Evolutionary conservation across 2,888 invertebrate species (phyloP), one percentile per base, ranked within the genome.

Genomic region (Amaurobius ferox): DNA sequence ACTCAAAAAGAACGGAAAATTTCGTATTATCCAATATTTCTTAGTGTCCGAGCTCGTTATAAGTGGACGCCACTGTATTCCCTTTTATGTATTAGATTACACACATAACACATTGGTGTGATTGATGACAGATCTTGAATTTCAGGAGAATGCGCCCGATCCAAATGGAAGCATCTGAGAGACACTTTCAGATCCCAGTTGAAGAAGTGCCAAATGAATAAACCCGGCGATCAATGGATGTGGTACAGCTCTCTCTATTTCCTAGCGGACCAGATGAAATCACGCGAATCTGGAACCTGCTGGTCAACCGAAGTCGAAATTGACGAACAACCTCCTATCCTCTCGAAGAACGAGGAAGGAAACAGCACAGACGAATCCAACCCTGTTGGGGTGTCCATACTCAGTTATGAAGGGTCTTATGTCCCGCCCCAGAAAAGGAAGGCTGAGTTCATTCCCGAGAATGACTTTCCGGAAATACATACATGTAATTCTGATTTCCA

Each of bases 191-290:
- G 55, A 16, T 16, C 55, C 2, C 55, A 55, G 55, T 55, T 55
- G 23, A 55, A 55, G 55, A 55, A 55, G 23, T 55, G 55, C 23
- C 55, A 55, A 11, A 55, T 23, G 19, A 55, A 55, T 23, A 55
- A 55, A 23, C 55, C 55, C 1, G 55, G 55, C 5, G 55, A 55
- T 55, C 55, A 55, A 23, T 55, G 55, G 55, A 55, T 55, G 55
- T 55, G 55, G 55, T 55, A 55, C 23, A 55, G 23, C 5, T 55
- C 55, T 23, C 16, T 55, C 19, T 23, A 23, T 16, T 55, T 55
- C 23, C 11, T 55, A 11, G 55, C 55, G 5, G 55, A 55, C 23
- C 55, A 55, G 55, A 55, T 55, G 55, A 55, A 23, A 23, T 23
- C 19, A 6, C 55, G 55, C 2, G 55, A 55, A 2, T 19, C 55